Evolutionary conservation across 2,113 vertebrate species (phyloP), one percentile per base, ranked within the genome.

Genomic region (Edolisoma coerulescens): DNA sequence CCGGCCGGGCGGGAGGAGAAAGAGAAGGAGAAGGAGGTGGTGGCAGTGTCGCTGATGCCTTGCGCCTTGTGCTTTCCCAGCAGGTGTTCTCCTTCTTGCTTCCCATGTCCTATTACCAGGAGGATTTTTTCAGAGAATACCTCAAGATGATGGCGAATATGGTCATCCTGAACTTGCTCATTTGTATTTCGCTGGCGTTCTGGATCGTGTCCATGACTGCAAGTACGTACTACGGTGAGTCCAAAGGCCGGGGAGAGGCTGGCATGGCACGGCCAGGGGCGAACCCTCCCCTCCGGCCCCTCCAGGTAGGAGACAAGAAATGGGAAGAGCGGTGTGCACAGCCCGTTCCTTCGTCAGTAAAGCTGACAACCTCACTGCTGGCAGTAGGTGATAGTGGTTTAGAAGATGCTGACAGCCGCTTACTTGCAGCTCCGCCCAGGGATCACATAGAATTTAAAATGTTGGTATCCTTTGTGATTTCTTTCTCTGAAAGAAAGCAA

Each of bases 71-170:
- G 67, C 52, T 94, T 86, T 73, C 50, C 57, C 47, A 15, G 19
- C 95, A 98, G 96, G 94, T 96, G 68, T 78, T 92, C 59, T 73
- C 53, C 68, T 54, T 86, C 56, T 87, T 94, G 59, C 30, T 96
- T 92, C 95, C 95, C 50, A 97, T 98, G 98, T 83, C 94, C 56
- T 94, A 50, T 94, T 69, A 91, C 67, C 96, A 98, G 45, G 96
- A 97, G 37, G 97, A 95, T 68, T 95, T 97, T 85, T 97, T 98
- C 90, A 98, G 98, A 87, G 98, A 98, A 16, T 99, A 98, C 64
- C 16, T 99, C 53, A 99, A 98, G 96, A 99, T 99, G 99, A 98
- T 99, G 98, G 98, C 96, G 21, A 99, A 99, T 45, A 98, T 99
- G 93, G 92, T 99, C 33, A 93, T 99, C 74, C 95, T 99, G 87